Conservation (phyloP, 2,888 invertebrate genomes). For the Acleris laterana region DNA sequence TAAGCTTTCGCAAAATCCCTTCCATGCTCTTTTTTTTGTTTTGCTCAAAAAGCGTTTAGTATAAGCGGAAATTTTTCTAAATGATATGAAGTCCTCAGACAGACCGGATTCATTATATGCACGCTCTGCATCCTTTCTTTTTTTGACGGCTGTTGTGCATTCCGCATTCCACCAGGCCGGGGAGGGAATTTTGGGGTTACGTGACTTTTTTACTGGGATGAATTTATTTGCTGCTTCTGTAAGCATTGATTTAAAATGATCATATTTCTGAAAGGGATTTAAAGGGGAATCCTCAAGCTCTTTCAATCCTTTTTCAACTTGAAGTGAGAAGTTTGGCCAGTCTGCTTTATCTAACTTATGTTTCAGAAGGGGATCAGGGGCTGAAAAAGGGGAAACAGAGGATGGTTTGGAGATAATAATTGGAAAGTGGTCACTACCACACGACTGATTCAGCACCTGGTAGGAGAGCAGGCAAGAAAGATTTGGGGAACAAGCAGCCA, state of each 20-base stretch:
- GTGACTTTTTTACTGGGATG: too few relatives aligned
- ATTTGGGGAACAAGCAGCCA: not conserved
- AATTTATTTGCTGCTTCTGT: too few relatives aligned
- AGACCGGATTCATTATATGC: not conserved
- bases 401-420: not conserved
- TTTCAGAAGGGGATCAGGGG: too few relatives aligned
- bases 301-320: too few relatives aligned
- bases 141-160: not conserved
- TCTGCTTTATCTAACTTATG: not conserved
- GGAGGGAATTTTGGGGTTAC: not conserved
- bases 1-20: slow-evolving; percentile 1
- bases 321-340: not conserved
- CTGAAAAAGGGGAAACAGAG: too few relatives aligned
- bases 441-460: too few relatives aligned
- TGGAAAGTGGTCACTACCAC: not conserved
- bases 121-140: not conserved
- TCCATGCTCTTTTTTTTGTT: not conserved
- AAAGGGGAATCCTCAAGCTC: too few relatives aligned
- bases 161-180: not conserved
- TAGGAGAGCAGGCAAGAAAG: not conserved
- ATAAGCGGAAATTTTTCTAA: not conserved
- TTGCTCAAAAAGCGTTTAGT: slow-evolving; percentile 1
- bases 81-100: not conserved
- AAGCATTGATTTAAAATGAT: too few relatives aligned
- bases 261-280: too few relatives aligned